Evolutionary conservation across 2,797 vertebrate species (phyloP).

Genomic region (Halcyon leucocephala): DNA sequence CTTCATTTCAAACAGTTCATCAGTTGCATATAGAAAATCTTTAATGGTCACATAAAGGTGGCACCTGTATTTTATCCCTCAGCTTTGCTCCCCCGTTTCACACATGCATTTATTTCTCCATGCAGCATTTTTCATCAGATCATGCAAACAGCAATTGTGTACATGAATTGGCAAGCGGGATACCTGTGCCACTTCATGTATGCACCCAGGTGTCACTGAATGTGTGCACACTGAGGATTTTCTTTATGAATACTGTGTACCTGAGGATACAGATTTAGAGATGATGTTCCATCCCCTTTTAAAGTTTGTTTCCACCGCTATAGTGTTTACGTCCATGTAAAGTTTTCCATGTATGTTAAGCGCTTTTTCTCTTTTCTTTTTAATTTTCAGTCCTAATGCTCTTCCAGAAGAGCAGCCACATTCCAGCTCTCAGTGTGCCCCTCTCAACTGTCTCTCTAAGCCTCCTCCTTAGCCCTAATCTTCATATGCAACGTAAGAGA

Average conservation of each 20-base stretch:
- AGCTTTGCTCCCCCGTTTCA: background rate
- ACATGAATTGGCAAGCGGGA: background rate
- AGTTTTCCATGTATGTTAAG: slow-evolving; percentile 37
- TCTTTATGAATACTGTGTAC: background rate
- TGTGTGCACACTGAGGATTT: background rate
- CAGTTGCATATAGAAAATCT: background rate
- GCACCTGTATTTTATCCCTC: background rate
- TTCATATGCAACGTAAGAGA: slow-evolving; percentile 63
- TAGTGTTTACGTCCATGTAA: background rate
- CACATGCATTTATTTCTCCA: background rate
- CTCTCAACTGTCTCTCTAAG: slow-evolving; percentile 87
- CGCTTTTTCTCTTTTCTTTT: slow-evolving; percentile 56
- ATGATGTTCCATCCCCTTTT: background rate
- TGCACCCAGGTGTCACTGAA: background rate
- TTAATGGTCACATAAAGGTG: background rate
- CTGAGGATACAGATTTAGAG: background rate
- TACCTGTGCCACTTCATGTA: background rate
- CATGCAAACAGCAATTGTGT: background rate
- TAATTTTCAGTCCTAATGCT: slow-evolving; percentile 87
- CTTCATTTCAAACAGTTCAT: background rate
- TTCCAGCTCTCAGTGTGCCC: slow-evolving; percentile 87
- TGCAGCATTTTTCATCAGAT: background rate
- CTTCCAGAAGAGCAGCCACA: slow-evolving; percentile 83
- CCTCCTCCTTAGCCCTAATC: slow-evolving; percentile 82
- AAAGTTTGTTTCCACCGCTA: background rate